Conservation (phyloP, 2,113 vertebrate genomes). For the Leptodactylus fuscus region DNA sequence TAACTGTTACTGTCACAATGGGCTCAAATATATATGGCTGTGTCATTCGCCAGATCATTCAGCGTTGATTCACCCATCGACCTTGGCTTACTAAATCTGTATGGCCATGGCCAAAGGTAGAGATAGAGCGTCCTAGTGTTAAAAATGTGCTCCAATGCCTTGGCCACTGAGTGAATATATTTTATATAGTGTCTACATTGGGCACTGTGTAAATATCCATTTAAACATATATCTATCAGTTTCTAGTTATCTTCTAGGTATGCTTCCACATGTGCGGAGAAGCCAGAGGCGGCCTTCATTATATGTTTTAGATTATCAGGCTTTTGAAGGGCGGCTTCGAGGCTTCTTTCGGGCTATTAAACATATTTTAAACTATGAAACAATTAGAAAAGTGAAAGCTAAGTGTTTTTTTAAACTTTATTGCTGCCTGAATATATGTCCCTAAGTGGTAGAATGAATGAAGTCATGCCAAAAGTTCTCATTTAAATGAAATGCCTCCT, state of each 20-base stretch:
- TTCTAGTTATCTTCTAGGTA: neutral
- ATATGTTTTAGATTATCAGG: neutral
- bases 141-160: too few species aligned
- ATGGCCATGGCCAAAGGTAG: too few species aligned
- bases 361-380: conserved; percentile 50
- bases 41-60: too few species aligned
- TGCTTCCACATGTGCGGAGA: neutral
- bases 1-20: too few species aligned
- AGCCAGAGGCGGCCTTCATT: neutral
- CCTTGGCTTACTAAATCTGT: too few species aligned
- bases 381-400: conserved; percentile 48
- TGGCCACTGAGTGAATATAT: too few species aligned
- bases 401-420: conserved; percentile 57
- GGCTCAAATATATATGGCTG: too few species aligned
- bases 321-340: neutral
- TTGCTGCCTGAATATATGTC: conserved; percentile 46
- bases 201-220: too few species aligned
- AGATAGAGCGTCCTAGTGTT: too few species aligned
- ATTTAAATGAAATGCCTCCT: conserved; percentile 60
- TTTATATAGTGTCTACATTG: too few species aligned
- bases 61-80: too few species aligned
- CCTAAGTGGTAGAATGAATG: conserved; percentile 59
- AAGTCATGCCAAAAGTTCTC: conserved; percentile 60
- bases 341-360: conserved; percentile 1
- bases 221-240: neutral